These are phyloP conservation scores for Aphyosemion australe DNA, from an alignment of 2,113 vertebrate species.

Conservation along the genomic window DNA sequence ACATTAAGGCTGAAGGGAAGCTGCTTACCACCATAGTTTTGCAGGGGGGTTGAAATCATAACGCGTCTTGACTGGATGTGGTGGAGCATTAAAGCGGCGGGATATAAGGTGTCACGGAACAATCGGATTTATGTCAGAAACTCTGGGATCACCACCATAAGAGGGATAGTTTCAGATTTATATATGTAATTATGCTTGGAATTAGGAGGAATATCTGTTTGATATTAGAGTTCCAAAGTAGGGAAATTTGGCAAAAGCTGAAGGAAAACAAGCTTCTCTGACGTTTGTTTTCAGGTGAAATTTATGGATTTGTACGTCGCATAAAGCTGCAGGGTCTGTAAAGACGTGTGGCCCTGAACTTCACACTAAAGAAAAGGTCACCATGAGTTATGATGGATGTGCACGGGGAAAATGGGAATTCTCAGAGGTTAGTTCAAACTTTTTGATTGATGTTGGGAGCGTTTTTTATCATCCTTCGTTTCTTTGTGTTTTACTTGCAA, in stretches of 20 bases:
- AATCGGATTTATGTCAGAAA: slow-evolving; percentile 53
- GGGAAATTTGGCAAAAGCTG: not conserved
- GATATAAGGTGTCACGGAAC: slow-evolving; percentile 44
- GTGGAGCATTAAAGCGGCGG: slow-evolving; percentile 34
- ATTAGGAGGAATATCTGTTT: not conserved
- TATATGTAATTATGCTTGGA: not conserved
- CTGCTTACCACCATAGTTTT: not conserved
- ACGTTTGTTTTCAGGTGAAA: slow-evolving; percentile 40
- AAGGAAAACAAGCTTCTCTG: not conserved
- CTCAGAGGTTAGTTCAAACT: not conserved
- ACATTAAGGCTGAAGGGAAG: slow-evolving; percentile 7
- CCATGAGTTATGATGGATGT: slow-evolving; percentile 41
- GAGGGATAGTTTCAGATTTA: slow-evolving; percentile 10
- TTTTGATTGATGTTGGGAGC: not conserved
- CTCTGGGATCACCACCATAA: slow-evolving; percentile 13
- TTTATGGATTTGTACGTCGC: slow-evolving; percentile 14
- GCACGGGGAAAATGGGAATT: slow-evolving; percentile 21
- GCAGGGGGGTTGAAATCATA: slow-evolving; percentile 16
- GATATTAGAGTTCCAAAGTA: slow-evolving; percentile 10
- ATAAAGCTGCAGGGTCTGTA: slow-evolving; percentile 32
- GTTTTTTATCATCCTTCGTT: no score
- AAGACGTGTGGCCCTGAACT: slow-evolving; percentile 27
- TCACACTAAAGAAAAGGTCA: slow-evolving; percentile 57
- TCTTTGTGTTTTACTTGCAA: no score
- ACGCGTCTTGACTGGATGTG: slow-evolving; percentile 34